Conservation (phyloP, 2,113 vertebrate genomes). For the Prochilodus magdalenae region DNA sequence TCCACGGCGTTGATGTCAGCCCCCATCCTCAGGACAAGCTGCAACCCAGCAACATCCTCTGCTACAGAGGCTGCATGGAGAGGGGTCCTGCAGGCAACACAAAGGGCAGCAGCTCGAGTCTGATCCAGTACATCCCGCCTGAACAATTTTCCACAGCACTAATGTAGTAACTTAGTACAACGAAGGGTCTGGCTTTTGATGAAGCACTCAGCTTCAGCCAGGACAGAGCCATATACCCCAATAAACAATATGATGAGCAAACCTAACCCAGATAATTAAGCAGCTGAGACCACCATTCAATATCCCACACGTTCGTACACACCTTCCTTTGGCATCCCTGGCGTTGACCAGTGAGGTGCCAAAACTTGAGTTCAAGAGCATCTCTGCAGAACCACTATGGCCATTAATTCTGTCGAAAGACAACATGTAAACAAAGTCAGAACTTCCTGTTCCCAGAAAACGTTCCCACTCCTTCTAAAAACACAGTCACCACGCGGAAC, state of each 20-base stretch:
- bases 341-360: conserved; percentile 89
- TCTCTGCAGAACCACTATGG: conserved; percentile 90
- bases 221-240: too few relatives aligned
- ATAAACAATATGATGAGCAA: too few relatives aligned
- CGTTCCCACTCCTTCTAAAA: background rate
- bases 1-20: conserved; percentile 87
- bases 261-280: background rate
- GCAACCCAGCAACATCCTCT: conserved; percentile 89
- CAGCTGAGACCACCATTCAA: background rate
- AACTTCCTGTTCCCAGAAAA: background rate
- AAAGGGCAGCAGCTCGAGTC: background rate
- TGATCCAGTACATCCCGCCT: too few relatives aligned
- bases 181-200: background rate
- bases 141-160: background rate
- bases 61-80: conserved; percentile 95
- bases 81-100: conserved; percentile 79
- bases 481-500: background rate
- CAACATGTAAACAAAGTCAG: background rate
- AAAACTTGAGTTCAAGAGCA: conserved; percentile 86
- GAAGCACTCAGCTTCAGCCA: too few relatives aligned
- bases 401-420: conserved; percentile 85
- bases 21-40: conserved; percentile 88
- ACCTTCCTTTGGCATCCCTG: conserved; percentile 97
- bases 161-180: background rate
- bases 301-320: background rate